Evolutionary conservation across 2,888 invertebrate species (phyloP).

Genomic region (Euproctis similis): DNA sequence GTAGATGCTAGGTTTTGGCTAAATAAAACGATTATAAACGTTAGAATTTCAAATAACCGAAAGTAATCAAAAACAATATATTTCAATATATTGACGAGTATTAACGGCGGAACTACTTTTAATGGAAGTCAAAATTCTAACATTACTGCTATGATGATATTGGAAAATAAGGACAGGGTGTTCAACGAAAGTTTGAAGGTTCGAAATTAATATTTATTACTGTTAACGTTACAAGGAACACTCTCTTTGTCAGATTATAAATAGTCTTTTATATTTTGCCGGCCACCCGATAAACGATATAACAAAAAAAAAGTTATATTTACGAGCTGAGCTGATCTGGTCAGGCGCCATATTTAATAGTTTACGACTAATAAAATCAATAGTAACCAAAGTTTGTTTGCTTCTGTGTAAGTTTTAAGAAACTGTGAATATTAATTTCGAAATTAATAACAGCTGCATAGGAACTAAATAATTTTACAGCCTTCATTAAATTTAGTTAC

Average conservation of each 20-base stretch:
- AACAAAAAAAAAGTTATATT: slow-evolving; percentile 46
- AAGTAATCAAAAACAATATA: no score
- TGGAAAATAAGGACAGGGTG: slow-evolving; percentile 27
- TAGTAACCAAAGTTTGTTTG: slow-evolving; percentile 31
- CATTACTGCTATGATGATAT: no score
- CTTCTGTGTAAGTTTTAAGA: slow-evolving; percentile 27
- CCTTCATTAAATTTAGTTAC: no score
- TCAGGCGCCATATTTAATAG: slow-evolving; percentile 36
- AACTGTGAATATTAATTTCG: slow-evolving; percentile 23
- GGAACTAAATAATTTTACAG: slow-evolving; percentile 22
- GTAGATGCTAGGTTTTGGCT: no score
- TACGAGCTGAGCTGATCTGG: slow-evolving; percentile 35
- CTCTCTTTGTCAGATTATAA: slow-evolving; percentile 58
- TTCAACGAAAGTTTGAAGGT: slow-evolving; percentile 55
- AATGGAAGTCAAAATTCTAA: no score
- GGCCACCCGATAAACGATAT: slow-evolving; percentile 61
- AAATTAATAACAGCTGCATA: slow-evolving; percentile 27
- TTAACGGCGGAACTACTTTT: no score
- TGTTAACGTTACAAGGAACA: slow-evolving; percentile 49
- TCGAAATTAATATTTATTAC: slow-evolving; percentile 67
- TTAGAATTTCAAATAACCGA: no score
- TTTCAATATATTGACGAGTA: no score
- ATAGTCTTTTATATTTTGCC: slow-evolving; percentile 60
- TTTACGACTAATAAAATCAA: slow-evolving; percentile 33
- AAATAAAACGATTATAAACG: no score